Evolutionary conservation across 2,888 invertebrate species (phyloP).

Genomic region (Apamea epomidion): DNA sequence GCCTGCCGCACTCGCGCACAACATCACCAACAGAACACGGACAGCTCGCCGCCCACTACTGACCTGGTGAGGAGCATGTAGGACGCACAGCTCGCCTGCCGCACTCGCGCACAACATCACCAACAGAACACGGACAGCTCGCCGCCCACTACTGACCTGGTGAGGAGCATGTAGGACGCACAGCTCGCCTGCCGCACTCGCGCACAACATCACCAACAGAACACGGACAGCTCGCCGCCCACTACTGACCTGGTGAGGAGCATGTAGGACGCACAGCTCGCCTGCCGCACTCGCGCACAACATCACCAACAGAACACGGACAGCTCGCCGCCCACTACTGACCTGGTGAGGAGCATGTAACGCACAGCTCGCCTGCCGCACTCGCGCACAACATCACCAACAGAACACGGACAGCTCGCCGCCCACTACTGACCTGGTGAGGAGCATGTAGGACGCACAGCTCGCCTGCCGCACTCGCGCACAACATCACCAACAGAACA

Average conservation of each 20-base stretch:
- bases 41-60: constrained; percentile 94
- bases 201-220: constrained; percentile 93
- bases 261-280: constrained; percentile 14
- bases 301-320: constrained; percentile 95
- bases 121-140: constrained; percentile 95
- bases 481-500: constrained; percentile 94
- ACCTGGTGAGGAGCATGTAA: constrained; percentile 11
- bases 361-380: constrained; percentile 14
- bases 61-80: constrained; percentile 12
- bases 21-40: constrained; percentile 95
- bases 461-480: constrained; percentile 10
- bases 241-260: constrained; percentile 10
- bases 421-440: no score
- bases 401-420: constrained; percentile 95
- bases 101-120: constrained; percentile 86
- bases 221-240: constrained; percentile 94
- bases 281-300: constrained; percentile 6
- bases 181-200: constrained; percentile 12
- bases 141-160: no score
- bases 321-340: constrained; percentile 93
- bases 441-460: constrained; percentile 14
- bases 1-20: constrained; percentile 7
- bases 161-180: constrained; percentile 10
- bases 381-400: constrained; percentile 90
- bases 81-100: constrained; percentile 12